These are phyloP conservation scores for Epizoanthus ramosus DNA, from an alignment of 92 coral and sea anemone genomes.

Conservation along the genomic window DNA sequence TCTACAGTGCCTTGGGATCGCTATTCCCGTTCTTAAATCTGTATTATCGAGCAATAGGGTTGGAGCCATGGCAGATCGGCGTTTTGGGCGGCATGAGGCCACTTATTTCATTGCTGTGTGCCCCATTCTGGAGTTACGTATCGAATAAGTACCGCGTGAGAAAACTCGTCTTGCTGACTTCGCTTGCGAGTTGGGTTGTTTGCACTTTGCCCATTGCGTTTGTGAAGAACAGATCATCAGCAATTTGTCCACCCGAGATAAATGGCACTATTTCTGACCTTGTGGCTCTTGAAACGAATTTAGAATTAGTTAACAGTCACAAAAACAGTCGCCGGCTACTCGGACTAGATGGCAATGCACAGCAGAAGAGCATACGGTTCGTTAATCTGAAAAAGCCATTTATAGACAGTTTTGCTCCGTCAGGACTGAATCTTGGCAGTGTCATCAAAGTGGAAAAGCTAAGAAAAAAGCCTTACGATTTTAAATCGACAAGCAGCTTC, in stretches of 20 bases:
- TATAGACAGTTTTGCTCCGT: slow-evolving; percentile 57
- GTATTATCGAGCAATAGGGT: slow-evolving; percentile 75
- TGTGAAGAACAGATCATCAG: slow-evolving; percentile 51
- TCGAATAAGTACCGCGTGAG: slow-evolving; percentile 71
- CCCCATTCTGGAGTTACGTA: slow-evolving; percentile 81
- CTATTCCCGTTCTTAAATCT: slow-evolving; percentile 78
- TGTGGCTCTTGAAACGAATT: not conserved
- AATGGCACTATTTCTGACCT: slow-evolving; percentile 25
- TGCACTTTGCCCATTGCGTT: slow-evolving; percentile 71
- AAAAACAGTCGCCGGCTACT: slow-evolving; percentile 19
- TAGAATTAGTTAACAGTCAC: not conserved
- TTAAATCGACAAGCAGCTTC: slow-evolving; percentile 60
- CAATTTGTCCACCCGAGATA: slow-evolving; percentile 36
- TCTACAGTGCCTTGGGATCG: slow-evolving; percentile 85
- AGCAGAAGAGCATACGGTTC: not conserved
- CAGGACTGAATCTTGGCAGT: slow-evolving; percentile 60
- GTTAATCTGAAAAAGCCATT: slow-evolving; percentile 48
- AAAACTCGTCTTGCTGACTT: slow-evolving; percentile 63
- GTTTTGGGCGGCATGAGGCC: slow-evolving; percentile 88
- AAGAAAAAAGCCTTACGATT: slow-evolving; percentile 64
- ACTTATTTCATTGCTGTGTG: slow-evolving; percentile 64
- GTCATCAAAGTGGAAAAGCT: slow-evolving; percentile 29
- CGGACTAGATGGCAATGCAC: not conserved
- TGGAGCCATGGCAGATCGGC: slow-evolving; percentile 91
- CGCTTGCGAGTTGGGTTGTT: slow-evolving; percentile 75